These are phyloP conservation scores for Panopea generosa DNA, from an alignment of 2,888 invertebrate genomes.

Conservation along the genomic window DNA sequence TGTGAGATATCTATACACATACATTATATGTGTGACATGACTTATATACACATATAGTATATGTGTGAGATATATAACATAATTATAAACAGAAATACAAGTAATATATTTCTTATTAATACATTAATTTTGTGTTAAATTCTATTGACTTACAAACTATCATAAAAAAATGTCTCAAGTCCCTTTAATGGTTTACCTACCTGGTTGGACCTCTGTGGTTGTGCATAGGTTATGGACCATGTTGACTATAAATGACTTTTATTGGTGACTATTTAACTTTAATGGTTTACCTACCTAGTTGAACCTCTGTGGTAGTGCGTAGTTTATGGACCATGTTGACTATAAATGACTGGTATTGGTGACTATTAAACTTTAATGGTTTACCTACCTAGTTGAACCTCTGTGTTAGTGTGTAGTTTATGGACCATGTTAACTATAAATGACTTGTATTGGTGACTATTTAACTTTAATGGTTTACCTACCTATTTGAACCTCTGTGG, in stretches of 20 bases:
- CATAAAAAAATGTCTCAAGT: too few species aligned
- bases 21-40: too few species aligned
- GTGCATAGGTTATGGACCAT: constrained; percentile 92
- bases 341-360: constrained; percentile 91
- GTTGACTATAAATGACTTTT: constrained; percentile 92
- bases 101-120: too few species aligned
- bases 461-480: constrained; percentile 85
- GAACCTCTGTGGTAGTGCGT: constrained; percentile 93
- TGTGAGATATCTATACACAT: too few species aligned
- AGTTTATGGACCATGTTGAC: constrained; percentile 93
- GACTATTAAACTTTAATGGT: constrained; percentile 87
- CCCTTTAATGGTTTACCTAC: too few species aligned
- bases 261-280: constrained; percentile 87
- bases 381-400: constrained; percentile 91
- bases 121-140: too few species aligned
- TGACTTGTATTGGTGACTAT: constrained; percentile 89
- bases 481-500: constrained; percentile 93
- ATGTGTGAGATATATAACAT: too few species aligned
- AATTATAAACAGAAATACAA: too few species aligned
- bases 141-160: too few species aligned
- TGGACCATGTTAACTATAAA: constrained; percentile 92
- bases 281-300: constrained; percentile 90
- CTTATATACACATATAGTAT: too few species aligned
- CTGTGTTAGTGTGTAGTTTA: constrained; percentile 92
- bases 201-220: constrained; percentile 93